Evolutionary conservation across 2,113 vertebrate genomes (phyloP).

Genomic region (Numida meleagris): DNA sequence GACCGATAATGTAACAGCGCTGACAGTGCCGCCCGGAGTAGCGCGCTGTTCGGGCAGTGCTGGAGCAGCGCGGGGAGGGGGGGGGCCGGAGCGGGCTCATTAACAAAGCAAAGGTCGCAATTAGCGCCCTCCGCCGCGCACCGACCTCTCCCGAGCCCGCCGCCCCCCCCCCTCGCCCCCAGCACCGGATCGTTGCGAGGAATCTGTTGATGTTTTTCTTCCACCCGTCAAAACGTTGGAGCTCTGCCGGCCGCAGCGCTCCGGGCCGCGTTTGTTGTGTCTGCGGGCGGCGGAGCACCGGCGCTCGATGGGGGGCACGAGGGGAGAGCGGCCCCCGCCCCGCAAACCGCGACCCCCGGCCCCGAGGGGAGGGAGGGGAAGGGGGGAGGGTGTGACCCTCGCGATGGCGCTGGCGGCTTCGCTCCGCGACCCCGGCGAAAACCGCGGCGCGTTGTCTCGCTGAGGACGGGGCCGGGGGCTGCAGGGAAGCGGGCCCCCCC

Average conservation of each 20-base stretch:
- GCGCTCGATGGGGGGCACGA: conserved; percentile 49
- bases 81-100: conserved; percentile 18
- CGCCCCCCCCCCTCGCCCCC: background rate
- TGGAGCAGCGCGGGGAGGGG: too few species aligned
- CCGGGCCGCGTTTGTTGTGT: conserved; percentile 51
- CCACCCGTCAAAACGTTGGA: conserved; percentile 55
- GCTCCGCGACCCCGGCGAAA: too few species aligned
- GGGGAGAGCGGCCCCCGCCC: background rate
- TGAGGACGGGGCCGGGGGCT: too few species aligned
- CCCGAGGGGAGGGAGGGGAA: too few species aligned
- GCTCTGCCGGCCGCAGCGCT: conserved; percentile 35
- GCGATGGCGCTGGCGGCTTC: too few species aligned
- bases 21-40: conserved; percentile 38
- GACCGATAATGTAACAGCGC: conserved; percentile 38
- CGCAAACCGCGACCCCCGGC: too few species aligned
- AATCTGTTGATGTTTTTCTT: conserved; percentile 53
- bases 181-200: conserved; percentile 27
- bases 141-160: background rate
- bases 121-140: conserved; percentile 11
- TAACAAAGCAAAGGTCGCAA: conserved; percentile 45
- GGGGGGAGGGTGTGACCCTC: too few species aligned
- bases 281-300: conserved; percentile 29
- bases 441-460: too few species aligned
- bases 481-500: too few species aligned
- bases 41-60: background rate